These are phyloP conservation scores for Aphaenogaster rudis DNA, from an alignment of 1,140 invertebrate species.

Conservation along the genomic window DNA sequence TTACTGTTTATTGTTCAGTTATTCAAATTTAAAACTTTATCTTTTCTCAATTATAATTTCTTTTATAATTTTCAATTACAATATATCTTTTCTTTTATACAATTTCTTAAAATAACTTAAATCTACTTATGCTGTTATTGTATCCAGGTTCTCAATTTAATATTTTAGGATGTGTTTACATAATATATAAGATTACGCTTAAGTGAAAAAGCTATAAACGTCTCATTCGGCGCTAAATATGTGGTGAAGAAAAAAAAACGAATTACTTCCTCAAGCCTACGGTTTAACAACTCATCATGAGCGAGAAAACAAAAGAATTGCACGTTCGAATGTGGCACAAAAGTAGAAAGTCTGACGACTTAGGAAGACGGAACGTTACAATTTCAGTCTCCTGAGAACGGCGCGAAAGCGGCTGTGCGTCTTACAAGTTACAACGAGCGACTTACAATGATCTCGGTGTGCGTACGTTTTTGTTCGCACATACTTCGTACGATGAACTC, in stretches of 20 bases:
- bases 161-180: not conserved
- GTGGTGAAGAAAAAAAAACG: not conserved
- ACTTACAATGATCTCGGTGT: slow-evolving; percentile 9
- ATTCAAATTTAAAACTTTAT: too few species aligned
- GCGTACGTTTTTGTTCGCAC: not conserved
- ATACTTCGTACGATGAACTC: slow-evolving; percentile 72
- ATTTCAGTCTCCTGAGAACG: slow-evolving; percentile 40
- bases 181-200: not conserved
- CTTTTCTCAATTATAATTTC: too few species aligned
- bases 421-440: slow-evolving; percentile 8
- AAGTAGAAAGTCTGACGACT: slow-evolving; percentile 44
- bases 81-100: too few species aligned
- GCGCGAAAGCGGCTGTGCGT: slow-evolving; percentile 24
- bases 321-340: slow-evolving; percentile 27
- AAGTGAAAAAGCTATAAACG: not conserved
- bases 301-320: slow-evolving; percentile 46
- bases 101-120: too few species aligned
- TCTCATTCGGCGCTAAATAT: not conserved
- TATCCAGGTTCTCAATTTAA: not conserved
- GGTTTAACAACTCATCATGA: not conserved
- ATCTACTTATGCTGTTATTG: too few species aligned
- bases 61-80: too few species aligned
- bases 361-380: slow-evolving; percentile 28
- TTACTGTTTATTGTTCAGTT: too few species aligned
- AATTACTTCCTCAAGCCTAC: not conserved